These are phyloP conservation scores for Carlito syrichta DNA, from an alignment of 2,113 vertebrate species.

Conservation along the genomic window DNA sequence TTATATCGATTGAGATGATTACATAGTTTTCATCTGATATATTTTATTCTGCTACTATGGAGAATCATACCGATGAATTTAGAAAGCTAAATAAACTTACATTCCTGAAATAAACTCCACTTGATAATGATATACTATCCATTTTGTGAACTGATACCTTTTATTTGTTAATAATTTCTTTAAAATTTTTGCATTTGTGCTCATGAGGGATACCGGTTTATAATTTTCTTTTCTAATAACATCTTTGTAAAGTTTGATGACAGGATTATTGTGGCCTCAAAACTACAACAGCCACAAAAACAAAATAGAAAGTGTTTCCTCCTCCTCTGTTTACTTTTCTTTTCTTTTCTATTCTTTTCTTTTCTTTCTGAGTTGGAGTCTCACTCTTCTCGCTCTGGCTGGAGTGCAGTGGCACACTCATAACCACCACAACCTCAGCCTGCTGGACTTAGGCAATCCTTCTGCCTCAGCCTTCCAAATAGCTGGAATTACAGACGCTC, in stretches of 20 bases:
- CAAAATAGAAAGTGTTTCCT: not conserved
- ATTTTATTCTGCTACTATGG: not conserved
- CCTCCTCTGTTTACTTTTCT: too few relatives aligned
- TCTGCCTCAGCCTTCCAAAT: too few relatives aligned
- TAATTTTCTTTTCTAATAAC: not conserved
- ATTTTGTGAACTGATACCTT: not conserved
- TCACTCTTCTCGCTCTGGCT: too few relatives aligned
- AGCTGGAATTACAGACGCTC: too few relatives aligned
- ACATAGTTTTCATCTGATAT: not conserved
- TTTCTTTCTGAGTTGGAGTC: too few relatives aligned
- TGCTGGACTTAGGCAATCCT: too few relatives aligned
- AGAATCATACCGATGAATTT: not conserved
- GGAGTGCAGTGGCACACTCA: too few relatives aligned
- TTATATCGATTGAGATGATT: not conserved
- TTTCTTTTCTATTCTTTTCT: too few relatives aligned
- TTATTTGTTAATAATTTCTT: not conserved
- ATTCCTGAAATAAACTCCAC: not conserved
- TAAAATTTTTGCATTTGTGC: not conserved
- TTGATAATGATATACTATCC: not conserved
- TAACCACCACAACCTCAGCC: too few relatives aligned
- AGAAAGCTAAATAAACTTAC: not conserved
- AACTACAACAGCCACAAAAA: not conserved
- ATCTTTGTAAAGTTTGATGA: not conserved
- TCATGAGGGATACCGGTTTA: not conserved
- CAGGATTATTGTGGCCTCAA: not conserved